Conservation (phyloP, 2,113 vertebrate genomes). For the Collichthys lucidus region DNA sequence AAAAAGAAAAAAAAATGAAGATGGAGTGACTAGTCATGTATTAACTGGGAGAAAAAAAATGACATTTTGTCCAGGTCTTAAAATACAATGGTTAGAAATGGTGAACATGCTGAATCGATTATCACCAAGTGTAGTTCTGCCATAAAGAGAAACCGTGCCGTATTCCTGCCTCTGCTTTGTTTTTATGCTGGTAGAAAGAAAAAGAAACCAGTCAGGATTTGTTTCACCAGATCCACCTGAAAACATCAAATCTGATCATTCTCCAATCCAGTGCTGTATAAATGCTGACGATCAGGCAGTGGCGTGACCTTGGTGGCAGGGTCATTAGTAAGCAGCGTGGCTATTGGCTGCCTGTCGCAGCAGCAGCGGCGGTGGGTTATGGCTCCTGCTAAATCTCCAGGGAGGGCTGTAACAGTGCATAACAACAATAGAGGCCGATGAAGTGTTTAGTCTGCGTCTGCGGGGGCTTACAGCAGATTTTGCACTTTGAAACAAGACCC, state of each 20-base stretch:
- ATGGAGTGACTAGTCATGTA: conserved; percentile 75
- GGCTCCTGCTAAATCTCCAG: conserved; percentile 70
- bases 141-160: conserved; percentile 41
- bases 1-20: conserved; percentile 52
- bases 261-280: conserved; percentile 37
- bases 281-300: conserved; percentile 41
- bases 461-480: conserved; percentile 73
- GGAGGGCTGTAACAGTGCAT: conserved; percentile 71
- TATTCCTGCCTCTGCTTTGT: conserved; percentile 40
- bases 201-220: conserved; percentile 36
- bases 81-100: conserved; percentile 65
- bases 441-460: conserved; percentile 84
- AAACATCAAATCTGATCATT: conserved; percentile 55
- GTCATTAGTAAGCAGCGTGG: conserved; percentile 48
- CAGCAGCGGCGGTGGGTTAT: conserved; percentile 42
- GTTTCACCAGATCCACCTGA: conserved; percentile 46
- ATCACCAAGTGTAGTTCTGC: conserved; percentile 50
- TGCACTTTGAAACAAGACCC: conserved; percentile 77
- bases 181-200: conserved; percentile 36
- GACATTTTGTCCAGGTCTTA: conserved; percentile 54
- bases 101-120: conserved; percentile 75
- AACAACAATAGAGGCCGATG: conserved; percentile 78
- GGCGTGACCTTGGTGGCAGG: conserved; percentile 62
- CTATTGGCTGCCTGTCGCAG: conserved; percentile 66
- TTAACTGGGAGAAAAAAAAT: conserved; percentile 63